These are phyloP conservation scores for Xiphophorus birchmanni DNA, from an alignment of 2,797 vertebrate species.

Conservation along the genomic window DNA sequence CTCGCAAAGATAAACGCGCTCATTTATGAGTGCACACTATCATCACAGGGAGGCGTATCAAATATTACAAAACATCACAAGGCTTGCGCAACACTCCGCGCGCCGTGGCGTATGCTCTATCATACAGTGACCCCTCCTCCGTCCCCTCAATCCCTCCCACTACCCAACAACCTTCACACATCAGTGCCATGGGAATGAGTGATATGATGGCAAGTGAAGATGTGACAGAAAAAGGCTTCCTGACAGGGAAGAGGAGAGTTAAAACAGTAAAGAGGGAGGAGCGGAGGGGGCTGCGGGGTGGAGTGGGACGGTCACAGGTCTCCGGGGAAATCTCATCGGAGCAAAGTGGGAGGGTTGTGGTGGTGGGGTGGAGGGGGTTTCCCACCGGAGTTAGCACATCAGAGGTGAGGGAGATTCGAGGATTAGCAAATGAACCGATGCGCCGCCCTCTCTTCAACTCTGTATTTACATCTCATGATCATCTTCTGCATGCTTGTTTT, in stretches of 20 bases:
- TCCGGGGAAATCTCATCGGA: constrained; percentile 70
- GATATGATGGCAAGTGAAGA: constrained; percentile 55
- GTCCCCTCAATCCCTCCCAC: constrained; percentile 6
- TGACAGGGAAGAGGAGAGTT: constrained; percentile 35
- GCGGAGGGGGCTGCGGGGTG: constrained; percentile 15
- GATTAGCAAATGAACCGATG: constrained; percentile 64
- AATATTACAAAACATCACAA: constrained; percentile 73
- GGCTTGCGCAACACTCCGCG: constrained; percentile 60
- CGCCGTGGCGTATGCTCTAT: constrained; percentile 47
- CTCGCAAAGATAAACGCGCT: constrained; percentile 16
- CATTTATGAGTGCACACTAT: constrained; percentile 30
- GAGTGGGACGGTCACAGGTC: constrained; percentile 54
- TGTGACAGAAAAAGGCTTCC: constrained; percentile 27
- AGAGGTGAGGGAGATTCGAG: constrained; percentile 32
- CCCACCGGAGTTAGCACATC: constrained; percentile 38
- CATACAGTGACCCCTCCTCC: constrained; percentile 44
- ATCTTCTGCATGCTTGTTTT: constrained; percentile 4
- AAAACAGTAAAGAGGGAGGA: constrained; percentile 23
- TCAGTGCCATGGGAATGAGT: constrained; percentile 53
- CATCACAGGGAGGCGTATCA: constrained; percentile 58
- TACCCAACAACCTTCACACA: constrained; percentile 62
- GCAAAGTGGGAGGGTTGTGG: not conserved
- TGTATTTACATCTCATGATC: constrained; percentile 28
- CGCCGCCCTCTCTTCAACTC: constrained; percentile 49
- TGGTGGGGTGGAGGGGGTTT: not conserved